Percentiles rank a stretch among this genome's conserved stretches.
Conservation (phyloP, 2,797 vertebrate genomes). For the Pangasius larnaudii region DNA sequence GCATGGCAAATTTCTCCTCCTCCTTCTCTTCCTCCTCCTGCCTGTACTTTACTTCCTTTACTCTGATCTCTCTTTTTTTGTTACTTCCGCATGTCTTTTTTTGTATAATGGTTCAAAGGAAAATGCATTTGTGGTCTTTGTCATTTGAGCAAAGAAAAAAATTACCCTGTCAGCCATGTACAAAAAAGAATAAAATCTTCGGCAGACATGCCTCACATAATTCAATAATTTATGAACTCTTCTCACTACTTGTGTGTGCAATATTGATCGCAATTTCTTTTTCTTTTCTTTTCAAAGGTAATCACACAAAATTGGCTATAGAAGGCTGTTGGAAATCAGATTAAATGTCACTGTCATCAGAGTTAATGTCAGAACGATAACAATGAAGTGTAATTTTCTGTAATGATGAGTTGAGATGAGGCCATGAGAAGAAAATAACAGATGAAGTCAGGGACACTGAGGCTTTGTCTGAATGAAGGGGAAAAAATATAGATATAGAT, state of each 20-base stretch:
- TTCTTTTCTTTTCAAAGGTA: neutral
- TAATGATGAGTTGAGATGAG: neutral
- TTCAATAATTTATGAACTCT: neutral
- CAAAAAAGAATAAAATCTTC: neutral
- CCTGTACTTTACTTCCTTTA: constrained; percentile 8
- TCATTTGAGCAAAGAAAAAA: neutral
- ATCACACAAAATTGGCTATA: neutral
- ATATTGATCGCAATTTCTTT: neutral
- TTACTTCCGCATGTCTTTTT: constrained; percentile 45
- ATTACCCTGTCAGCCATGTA: no score
- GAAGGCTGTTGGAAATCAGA: neutral
- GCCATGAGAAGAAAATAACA: neutral
- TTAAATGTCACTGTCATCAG: neutral
- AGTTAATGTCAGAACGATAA: neutral
- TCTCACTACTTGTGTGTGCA: neutral
- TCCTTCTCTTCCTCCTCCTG: constrained; percentile 30
- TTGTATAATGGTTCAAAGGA: constrained; percentile 22
- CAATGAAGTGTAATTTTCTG: neutral
- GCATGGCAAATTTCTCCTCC: constrained; percentile 50
- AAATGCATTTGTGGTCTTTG: constrained; percentile 6
- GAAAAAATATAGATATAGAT: no score
- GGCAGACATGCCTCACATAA: no score
- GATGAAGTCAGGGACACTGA: neutral
- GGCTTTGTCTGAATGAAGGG: neutral
- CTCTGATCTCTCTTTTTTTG: constrained; percentile 50